Base-by-base conservation (phyloP, 2,797 vertebrate genomes). In the Periparus ater region DNA sequence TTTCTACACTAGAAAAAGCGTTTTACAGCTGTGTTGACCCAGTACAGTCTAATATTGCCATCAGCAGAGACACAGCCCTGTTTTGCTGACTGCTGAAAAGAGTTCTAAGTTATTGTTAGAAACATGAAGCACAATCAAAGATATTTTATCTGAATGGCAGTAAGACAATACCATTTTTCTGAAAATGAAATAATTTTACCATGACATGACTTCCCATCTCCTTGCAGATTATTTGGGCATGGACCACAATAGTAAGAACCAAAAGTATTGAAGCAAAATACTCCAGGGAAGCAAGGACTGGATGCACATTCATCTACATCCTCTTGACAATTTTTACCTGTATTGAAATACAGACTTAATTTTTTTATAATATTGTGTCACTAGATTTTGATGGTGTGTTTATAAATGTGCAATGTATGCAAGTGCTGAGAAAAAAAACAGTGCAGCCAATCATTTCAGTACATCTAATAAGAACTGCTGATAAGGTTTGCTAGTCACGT, bases 241-340 rank as follows among this genome's bases (percentile, higher is more conserved):
- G 89, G 68, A 58, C 97, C 98, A 95, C 99, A 99, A 55, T 63
- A 60, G 88, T 99, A 99, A 62, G 99, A 99, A 55, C 98, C 98
- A 62, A 97, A 93, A 0, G 98, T 98, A 97, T 99, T 99, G 95
- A 97, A 96, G 83, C 99, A 99, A 74, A 92, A 63, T 18, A 97
- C 98, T 58, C 97, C 98, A 29, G 98, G 87, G 85, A 98, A 98
- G 92, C 99, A 99, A 11, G 98, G 98, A 57, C 34, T 94, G n/a
- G 98, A 98, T 58, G 93, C 66, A 83, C 99, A 99, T 95, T 99
- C 98, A 32, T 99, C 98, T 32, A 98, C 50, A 65, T 99, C 99
- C 63, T 98, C 98, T 97, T 98, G 97, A 83, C 99, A 99, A 3
- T 98, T 98, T 67, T 90, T 76, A 83, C 98, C 98, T 98, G 86